phyloP scores from a whole-genome alignment of 2,888 invertebrate species.

The Noctuana brunneofusca region DNA sequence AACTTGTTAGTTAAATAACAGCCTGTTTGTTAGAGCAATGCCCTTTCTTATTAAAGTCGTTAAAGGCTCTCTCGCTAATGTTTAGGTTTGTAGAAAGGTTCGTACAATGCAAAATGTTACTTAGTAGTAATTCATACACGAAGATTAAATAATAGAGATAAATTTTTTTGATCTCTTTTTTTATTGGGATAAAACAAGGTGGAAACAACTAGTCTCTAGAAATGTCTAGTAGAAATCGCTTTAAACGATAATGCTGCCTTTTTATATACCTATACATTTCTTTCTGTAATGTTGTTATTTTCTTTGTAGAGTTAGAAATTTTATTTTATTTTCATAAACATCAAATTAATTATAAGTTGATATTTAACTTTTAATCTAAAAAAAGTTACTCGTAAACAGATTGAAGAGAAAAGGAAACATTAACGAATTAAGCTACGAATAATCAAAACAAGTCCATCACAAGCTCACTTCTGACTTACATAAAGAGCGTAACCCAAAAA shows the following conservation, averaged over 20 bases:
- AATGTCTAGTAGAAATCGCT: too few relatives aligned
- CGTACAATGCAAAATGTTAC: neutral
- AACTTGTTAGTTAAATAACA: constrained; percentile 34
- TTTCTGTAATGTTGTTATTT: too few relatives aligned
- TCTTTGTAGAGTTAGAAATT: too few relatives aligned
- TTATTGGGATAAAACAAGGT: too few relatives aligned
- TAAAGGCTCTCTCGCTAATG: constrained; percentile 21
- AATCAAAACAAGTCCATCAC: neutral
- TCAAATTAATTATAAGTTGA: too few relatives aligned
- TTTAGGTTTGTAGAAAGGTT: constrained; percentile 19
- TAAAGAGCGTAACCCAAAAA: constrained; percentile 22
- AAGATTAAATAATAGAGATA: neutral
- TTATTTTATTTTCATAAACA: too few relatives aligned
- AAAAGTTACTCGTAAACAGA: neutral
- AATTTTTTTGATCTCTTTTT: too few relatives aligned
- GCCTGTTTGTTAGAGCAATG: constrained; percentile 30
- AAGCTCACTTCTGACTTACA: constrained; percentile 7
- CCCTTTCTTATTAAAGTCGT: constrained; percentile 32
- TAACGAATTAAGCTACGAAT: neutral
- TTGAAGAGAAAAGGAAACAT: neutral
- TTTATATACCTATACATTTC: too few relatives aligned
- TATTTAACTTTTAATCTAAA: too few relatives aligned
- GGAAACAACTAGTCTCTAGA: neutral
- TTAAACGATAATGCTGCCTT: too few relatives aligned
- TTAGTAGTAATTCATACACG: neutral